phyloP scores from a whole-genome alignment of 1,140 invertebrate species.

The Oryzaephilus surinamensis region DNA sequence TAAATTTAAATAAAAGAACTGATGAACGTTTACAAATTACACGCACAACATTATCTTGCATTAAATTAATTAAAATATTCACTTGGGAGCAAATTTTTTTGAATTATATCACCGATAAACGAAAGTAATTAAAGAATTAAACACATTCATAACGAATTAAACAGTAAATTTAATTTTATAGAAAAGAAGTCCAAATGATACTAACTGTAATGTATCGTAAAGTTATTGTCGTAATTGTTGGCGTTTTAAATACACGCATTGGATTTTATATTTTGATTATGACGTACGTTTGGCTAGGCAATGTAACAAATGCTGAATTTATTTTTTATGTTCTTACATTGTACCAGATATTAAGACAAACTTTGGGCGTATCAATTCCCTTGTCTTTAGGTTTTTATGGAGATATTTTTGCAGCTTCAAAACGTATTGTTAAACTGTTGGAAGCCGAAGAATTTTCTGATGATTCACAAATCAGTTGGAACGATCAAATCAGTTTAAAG shows the following conservation, averaged over 20 bases:
- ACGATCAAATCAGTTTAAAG: conserved; percentile 11
- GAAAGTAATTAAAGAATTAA: too few species aligned
- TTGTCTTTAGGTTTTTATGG: conserved; percentile 49
- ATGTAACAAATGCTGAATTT: conserved; percentile 59
- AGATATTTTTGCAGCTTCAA: conserved; percentile 29
- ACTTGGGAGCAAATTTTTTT: conserved; percentile 73
- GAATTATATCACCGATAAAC: conserved; percentile 45
- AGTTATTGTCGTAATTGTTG: conserved; percentile 15
- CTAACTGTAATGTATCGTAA: too few species aligned
- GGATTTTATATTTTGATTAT: conserved; percentile 44
- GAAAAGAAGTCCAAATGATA: conserved; percentile 20
- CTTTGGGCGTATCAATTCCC: conserved; percentile 59
- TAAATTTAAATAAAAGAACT: conserved; percentile 55
- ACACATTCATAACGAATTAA: too few species aligned
- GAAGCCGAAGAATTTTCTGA: conserved; percentile 10
- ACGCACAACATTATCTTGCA: conserved; percentile 82
- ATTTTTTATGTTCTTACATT: conserved; percentile 65
- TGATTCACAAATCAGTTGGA: conserved; percentile 3
- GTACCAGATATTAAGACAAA: conserved; percentile 60
- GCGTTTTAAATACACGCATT: conserved; percentile 54
- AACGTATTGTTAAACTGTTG: conserved; percentile 14
- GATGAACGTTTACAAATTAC: conserved; percentile 75
- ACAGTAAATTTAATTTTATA: conserved; percentile 17
- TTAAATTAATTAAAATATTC: conserved; percentile 87
- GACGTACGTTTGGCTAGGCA: conserved; percentile 55